Evolutionary conservation across 2,797 vertebrate genomes (phyloP), one percentile per base, ranked within the genome.

Genomic region (Hypotaenidia okinawae): DNA sequence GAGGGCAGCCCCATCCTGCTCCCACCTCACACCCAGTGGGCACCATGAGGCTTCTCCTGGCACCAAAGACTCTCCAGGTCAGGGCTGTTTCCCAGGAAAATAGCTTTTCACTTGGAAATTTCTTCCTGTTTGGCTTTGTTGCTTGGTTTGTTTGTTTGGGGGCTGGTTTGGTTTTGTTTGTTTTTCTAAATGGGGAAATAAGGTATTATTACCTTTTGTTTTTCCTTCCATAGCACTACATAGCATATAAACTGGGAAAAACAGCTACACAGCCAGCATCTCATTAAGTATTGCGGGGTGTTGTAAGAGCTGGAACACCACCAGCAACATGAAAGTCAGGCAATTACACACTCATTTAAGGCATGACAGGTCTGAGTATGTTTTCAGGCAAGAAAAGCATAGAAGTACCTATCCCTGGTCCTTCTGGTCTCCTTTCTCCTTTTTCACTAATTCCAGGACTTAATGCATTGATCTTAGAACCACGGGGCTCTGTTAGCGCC

Each of bases 271-370:
- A 70, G 62, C 62, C 76, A 64, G 35, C 23, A 68, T 27, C 52
- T 85, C 27, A 39, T 92, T 84, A 91, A 79, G 62, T 62, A 93
- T 86, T 14, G 33, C 1, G 17, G 25, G 47, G 12, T 94, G 94
- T 92, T 70, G 93, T 52, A 94, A 94, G 87, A 96, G 35, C 57
- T 96, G 91, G 91, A 92, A 84, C 67, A 69, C 11, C 63, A 82
- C 33, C 81, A 87, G 43, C 6, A 3, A 54, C 9, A 3, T n/a
- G 43, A 35, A 73, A 85, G 67, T 72, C n/a, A 8, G 35, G 91
- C 63, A 95, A 63, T 84, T 87, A 77, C 11, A 82, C n/a, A 59
- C 13, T 52, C 30, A 79, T 6, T 43, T 66, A 39, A 89, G 52
- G 24, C 63, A 76, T 82, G 84, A 69, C 81, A 84, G 55, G 19